Conservation (phyloP, 2,113 vertebrate species). For the Nothoprocta perdicaria region DNA sequence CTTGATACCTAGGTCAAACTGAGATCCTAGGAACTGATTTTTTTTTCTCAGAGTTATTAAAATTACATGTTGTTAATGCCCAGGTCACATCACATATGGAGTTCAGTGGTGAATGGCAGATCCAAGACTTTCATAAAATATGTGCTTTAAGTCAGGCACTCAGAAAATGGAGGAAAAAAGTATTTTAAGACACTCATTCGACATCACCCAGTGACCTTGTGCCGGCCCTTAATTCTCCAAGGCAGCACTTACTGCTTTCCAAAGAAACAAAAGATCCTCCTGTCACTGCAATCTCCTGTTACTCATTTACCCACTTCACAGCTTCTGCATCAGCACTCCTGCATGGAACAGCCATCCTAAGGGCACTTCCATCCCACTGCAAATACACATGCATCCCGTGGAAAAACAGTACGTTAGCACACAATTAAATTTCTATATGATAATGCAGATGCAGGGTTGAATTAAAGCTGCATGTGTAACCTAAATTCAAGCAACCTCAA, state of each 20-base stretch:
- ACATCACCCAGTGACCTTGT: not conserved
- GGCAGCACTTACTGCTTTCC: not conserved
- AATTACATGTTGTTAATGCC: not conserved
- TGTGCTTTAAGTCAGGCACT: not conserved
- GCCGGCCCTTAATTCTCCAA: conserved; percentile 1
- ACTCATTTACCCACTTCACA: conserved; percentile 48
- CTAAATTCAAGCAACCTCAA: not conserved
- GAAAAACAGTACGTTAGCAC: not conserved
- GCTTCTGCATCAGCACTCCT: conserved; percentile 45
- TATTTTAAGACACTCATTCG: not conserved
- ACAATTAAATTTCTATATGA: not conserved
- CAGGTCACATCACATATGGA: not conserved
- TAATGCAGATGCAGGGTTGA: not conserved
- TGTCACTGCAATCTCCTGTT: conserved; percentile 1
- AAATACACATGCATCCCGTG: not conserved
- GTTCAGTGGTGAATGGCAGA: not conserved
- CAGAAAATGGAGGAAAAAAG: not conserved
- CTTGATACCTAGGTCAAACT: not conserved
- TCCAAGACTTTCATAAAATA: not conserved
- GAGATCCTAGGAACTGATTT: not conserved
- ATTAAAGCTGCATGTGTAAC: not conserved
- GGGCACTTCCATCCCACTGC: conserved; percentile 1
- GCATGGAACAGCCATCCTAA: conserved; percentile 24
- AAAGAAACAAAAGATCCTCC: not conserved
- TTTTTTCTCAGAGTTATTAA: not conserved